Conservation (phyloP, 1,140 invertebrate genomes). For the Chionoecetes opilio region DNA sequence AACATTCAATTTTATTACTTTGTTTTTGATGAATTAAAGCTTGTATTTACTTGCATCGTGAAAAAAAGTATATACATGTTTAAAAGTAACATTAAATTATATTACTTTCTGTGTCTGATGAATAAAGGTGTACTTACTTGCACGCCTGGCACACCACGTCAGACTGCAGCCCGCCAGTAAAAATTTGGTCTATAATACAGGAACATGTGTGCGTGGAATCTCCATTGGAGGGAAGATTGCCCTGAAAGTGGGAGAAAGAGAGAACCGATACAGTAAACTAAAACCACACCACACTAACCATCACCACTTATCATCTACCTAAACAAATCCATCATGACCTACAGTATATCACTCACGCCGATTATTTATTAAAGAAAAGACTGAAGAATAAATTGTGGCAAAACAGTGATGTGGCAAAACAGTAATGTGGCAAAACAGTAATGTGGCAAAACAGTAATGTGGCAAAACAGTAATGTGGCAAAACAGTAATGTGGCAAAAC, state of each 20-base stretch:
- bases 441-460: too few relatives aligned
- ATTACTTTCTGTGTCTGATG: too few relatives aligned
- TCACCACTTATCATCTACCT: not conserved
- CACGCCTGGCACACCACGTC: constrained; percentile 98
- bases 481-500: too few relatives aligned
- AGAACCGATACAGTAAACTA: not conserved
- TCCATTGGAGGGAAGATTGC: constrained; percentile 83
- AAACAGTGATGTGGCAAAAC: not conserved
- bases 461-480: too few relatives aligned
- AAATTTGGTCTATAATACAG: constrained; percentile 99
- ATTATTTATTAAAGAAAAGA: not conserved
- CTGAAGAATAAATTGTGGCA: not conserved
- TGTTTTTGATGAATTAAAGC: too few relatives aligned
- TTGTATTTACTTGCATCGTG: too few relatives aligned
- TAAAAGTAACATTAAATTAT: too few relatives aligned
- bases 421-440: too few relatives aligned
- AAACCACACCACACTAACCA: not conserved
- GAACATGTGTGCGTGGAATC: constrained; percentile 91
- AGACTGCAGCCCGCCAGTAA: constrained; percentile 97
- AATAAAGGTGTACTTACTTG: constrained; percentile 86
- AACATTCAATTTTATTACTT: too few relatives aligned
- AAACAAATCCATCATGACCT: not conserved
- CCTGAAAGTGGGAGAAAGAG: constrained; percentile 82
- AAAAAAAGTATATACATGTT: too few relatives aligned
- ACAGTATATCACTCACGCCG: too few relatives aligned